These are phyloP conservation scores for Arrhopalites spinosus DNA, from an alignment of 2,888 invertebrate genomes.

Conservation along the genomic window DNA sequence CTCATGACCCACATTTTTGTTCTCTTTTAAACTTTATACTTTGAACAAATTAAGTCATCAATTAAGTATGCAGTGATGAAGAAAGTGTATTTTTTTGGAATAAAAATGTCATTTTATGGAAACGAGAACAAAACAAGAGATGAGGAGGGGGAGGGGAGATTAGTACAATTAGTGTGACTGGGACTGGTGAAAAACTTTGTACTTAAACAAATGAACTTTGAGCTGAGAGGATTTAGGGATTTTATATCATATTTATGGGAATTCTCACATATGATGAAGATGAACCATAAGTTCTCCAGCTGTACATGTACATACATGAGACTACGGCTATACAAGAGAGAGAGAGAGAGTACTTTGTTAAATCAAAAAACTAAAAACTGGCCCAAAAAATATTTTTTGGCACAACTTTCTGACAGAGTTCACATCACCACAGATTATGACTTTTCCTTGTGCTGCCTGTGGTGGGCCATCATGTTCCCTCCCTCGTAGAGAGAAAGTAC, in stretches of 20 bases:
- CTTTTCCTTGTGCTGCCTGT: not conserved
- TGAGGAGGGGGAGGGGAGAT: too few species aligned
- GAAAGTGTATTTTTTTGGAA: too few species aligned
- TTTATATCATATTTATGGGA: not conserved
- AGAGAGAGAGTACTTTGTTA: not conserved
- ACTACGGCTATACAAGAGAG: not conserved
- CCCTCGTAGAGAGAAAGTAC: not conserved
- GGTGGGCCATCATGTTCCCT: not conserved
- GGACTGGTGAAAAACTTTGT: not conserved
- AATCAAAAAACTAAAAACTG: too few species aligned
- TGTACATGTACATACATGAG: not conserved
- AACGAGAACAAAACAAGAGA: too few species aligned
- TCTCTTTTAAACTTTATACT: too few species aligned
- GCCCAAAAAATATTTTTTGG: not conserved
- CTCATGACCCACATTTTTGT: too few species aligned
- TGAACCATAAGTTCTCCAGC: too few species aligned
- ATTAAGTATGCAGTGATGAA: too few species aligned
- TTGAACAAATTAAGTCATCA: too few species aligned
- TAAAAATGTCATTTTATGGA: too few species aligned
- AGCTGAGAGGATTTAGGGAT: not conserved
- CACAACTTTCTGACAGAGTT: not conserved
- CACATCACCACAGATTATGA: not conserved
- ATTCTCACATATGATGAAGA: not conserved
- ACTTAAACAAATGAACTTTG: constrained; percentile 16
- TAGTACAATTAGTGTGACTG: not conserved